Conservation (phyloP, 2,113 vertebrate species). For the Heterochromis multidens region DNA sequence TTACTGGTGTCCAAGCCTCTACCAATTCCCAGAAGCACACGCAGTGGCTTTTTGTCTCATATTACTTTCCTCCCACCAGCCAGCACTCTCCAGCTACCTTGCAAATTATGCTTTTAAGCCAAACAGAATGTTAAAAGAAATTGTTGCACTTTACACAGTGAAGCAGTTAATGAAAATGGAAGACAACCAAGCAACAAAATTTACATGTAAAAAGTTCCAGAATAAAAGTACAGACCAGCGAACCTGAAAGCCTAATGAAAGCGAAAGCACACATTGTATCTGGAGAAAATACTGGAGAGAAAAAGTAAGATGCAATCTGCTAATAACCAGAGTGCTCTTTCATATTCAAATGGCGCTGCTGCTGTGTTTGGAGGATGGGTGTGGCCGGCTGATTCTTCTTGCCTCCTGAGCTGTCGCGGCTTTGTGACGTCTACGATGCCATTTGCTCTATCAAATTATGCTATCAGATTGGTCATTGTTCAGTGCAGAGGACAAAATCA, state of each 20-base stretch:
- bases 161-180: conserved; percentile 57
- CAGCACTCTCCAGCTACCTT: conserved; percentile 51
- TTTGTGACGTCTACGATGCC: conserved; percentile 52
- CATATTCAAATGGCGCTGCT: conserved; percentile 65
- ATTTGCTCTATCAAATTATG: conserved; percentile 51
- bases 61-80: conserved; percentile 64
- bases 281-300: conserved; percentile 27
- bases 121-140: conserved; percentile 47
- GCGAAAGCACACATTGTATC: conserved; percentile 29
- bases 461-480: conserved; percentile 29
- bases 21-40: conserved; percentile 55
- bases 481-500: conserved; percentile 29
- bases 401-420: conserved; percentile 63
- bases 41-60: conserved; percentile 56
- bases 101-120: conserved; percentile 62
- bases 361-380: conserved; percentile 54
- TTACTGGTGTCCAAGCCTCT: conserved; percentile 53
- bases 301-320: conserved; percentile 60
- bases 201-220: conserved; percentile 49
- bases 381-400: conserved; percentile 60
- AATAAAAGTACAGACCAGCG: conserved; percentile 19
- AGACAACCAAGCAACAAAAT: conserved; percentile 18
- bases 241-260: conserved; percentile 34
- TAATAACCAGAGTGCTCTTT: conserved; percentile 65
- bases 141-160: conserved; percentile 46